A percentile compares a stretch with the other conserved stretches of the same genome.
phyloP scores from a whole-genome alignment of 1,140 invertebrate species.

The Drosophila truncata region DNA sequence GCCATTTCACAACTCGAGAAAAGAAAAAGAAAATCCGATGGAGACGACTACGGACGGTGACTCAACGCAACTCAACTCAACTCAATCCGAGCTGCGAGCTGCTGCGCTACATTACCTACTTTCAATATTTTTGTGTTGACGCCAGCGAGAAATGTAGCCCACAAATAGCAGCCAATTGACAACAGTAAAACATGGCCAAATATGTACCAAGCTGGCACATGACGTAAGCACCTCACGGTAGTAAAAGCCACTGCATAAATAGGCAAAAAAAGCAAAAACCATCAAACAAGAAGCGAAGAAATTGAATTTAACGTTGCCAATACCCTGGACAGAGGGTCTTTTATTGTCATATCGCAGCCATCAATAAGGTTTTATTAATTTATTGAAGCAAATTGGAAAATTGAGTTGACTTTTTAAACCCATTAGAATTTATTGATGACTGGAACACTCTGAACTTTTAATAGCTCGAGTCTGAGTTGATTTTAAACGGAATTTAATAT shows the following conservation, averaged over 20 bases:
- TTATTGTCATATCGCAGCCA: conserved; percentile 6
- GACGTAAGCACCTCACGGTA: conserved; percentile 64
- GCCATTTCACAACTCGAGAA: conserved; percentile 42
- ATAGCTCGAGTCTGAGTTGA: too few relatives aligned
- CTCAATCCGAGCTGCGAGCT: conserved; percentile 18
- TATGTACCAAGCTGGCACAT: conserved; percentile 60
- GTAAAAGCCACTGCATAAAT: conserved; percentile 42
- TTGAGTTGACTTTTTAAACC: too few relatives aligned
- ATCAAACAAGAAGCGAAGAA: conserved; percentile 6
- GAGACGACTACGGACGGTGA: conserved; percentile 25
- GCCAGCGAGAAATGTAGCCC: conserved; percentile 54
- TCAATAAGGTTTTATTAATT: background rate
- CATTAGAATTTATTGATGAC: too few relatives aligned
- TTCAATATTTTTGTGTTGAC: conserved; percentile 70
- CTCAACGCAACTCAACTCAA: conserved; percentile 36
- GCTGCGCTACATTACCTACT: conserved; percentile 68
- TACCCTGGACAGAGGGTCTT: conserved; percentile 3
- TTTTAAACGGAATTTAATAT: too few relatives aligned
- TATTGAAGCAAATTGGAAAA: background rate
- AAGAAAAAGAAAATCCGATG: conserved; percentile 38
- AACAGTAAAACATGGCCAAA: conserved; percentile 80
- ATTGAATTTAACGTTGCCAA: background rate
- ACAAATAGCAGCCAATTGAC: conserved; percentile 67
- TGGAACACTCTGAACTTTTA: background rate
- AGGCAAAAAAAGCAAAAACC: conserved; percentile 28